Percentiles rank a stretch among this genome's conserved stretches.
These are phyloP conservation scores for Limnephilus marmoratus DNA, from an alignment of 2,888 invertebrate genomes.

Conservation along the genomic window DNA sequence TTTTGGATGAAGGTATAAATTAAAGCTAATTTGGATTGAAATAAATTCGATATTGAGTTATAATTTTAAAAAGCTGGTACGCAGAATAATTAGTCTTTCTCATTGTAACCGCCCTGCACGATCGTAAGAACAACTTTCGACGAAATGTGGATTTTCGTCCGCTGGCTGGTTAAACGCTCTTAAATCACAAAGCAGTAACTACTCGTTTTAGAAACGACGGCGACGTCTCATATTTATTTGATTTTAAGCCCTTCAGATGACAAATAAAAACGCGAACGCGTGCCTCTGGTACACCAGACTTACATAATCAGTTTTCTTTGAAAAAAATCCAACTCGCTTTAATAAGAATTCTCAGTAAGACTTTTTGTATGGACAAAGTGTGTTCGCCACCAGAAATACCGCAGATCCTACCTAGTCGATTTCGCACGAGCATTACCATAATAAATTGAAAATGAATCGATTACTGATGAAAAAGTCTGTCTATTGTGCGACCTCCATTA, in stretches of 20 bases:
- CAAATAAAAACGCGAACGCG: not conserved
- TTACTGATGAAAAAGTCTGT: not conserved
- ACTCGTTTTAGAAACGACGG: not conserved
- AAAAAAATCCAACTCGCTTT: not conserved
- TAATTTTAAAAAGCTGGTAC: too few species aligned
- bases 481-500: not conserved
- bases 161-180: too few species aligned
- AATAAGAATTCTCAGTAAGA: not conserved
- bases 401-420: not conserved
- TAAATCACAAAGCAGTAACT: too few species aligned
- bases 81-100: too few species aligned
- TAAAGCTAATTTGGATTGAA: too few species aligned
- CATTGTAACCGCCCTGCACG: too few species aligned
- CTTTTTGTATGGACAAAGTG: not conserved
- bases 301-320: not conserved
- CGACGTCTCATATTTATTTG: not conserved
- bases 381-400: not conserved
- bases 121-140: too few species aligned
- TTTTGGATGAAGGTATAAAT: too few species aligned
- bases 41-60: too few species aligned
- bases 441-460: not conserved
- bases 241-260: not conserved
- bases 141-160: too few species aligned
- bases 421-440: not conserved
- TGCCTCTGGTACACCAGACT: not conserved